Conservation (phyloP, 2,888 invertebrate genomes). For the Archips xylosteana region DNA sequence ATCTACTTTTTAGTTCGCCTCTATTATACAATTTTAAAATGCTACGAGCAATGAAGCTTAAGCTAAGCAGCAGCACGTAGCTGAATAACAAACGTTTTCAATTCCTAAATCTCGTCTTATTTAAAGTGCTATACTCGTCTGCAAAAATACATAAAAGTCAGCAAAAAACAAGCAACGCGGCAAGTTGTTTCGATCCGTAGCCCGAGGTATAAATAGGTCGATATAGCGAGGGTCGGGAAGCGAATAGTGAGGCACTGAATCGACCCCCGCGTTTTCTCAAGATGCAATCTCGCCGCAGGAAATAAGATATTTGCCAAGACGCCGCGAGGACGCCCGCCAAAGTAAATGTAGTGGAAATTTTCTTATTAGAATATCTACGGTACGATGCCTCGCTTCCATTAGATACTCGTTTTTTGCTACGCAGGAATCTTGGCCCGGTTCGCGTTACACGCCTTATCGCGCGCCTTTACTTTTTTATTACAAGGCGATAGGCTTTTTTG, state of each 20-base stretch:
- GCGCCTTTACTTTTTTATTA: conserved; percentile 45
- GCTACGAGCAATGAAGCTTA: too few relatives aligned
- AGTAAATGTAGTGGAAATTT: conserved; percentile 87
- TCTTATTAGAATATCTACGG: conserved; percentile 86
- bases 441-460: conserved; percentile 71
- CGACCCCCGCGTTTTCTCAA: conserved; percentile 85
- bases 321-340: conserved; percentile 83
- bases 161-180: conserved; percentile 26
- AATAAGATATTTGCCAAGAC: conserved; percentile 87
- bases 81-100: neutral
- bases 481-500: neutral
- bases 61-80: neutral
- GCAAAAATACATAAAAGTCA: conserved; percentile 12
- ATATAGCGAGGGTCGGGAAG: conserved; percentile 65
- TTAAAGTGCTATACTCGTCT: neutral
- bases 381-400: conserved; percentile 81
- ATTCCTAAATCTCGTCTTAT: neutral
- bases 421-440: conserved; percentile 73
- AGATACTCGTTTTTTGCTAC: conserved; percentile 72
- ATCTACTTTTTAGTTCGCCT: too few relatives aligned
- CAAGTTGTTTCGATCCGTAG: conserved; percentile 35
- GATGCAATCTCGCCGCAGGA: conserved; percentile 86
- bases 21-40: too few relatives aligned
- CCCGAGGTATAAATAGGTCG: conserved; percentile 28
- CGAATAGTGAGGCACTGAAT: conserved; percentile 78